phyloP scores from a whole-genome alignment of 2,888 invertebrate species.

The Stramonita haemastoma region DNA sequence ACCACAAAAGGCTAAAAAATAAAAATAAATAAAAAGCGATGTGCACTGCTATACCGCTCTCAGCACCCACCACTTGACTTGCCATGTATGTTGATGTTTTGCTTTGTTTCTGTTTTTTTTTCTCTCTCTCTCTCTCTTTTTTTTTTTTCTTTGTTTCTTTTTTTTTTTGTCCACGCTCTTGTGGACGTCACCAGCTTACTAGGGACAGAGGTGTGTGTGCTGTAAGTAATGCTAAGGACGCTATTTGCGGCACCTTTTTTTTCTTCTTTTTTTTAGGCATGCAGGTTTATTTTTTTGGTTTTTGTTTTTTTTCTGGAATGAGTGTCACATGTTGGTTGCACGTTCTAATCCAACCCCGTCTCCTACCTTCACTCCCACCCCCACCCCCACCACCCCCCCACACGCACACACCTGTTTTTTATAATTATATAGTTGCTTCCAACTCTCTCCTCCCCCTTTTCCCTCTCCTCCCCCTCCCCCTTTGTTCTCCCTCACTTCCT shows the following conservation, averaged over 20 bases:
- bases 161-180: no score
- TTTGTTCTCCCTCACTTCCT: neutral
- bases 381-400: neutral
- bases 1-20: no score
- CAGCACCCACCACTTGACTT: neutral
- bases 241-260: neutral
- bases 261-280: neutral
- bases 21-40: no score
- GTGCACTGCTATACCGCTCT: no score
- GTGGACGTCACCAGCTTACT: slow-evolving; percentile 60
- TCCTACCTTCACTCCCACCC: neutral
- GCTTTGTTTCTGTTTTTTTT: no score
- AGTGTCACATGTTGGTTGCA: no score
- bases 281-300: neutral
- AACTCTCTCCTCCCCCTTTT: neutral
- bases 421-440: no score
- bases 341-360: no score
- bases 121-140: no score
- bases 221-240: slow-evolving; percentile 65
- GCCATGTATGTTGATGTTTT: slow-evolving; percentile 34
- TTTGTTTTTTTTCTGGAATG: neutral
- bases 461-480: neutral
- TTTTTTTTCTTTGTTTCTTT: no score
- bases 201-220: slow-evolving; percentile 67
- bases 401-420: no score